A percentile compares a stretch with the other conserved stretches of the same genome.
phyloP scores from a whole-genome alignment of 2,797 vertebrate genomes.

The Falco cherrug region DNA sequence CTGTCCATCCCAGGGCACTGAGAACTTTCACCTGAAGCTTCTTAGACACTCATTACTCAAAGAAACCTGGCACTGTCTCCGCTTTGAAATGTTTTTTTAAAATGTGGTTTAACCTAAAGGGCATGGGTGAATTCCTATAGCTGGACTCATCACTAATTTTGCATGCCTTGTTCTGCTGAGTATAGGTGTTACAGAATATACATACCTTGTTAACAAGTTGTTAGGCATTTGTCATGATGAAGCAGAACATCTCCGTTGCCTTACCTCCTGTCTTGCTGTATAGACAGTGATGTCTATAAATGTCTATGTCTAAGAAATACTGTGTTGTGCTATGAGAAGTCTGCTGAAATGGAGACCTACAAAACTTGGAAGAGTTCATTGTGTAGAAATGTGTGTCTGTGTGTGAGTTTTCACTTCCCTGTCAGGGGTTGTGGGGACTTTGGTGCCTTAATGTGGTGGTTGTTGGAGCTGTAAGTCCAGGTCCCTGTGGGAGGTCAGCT shows the following conservation, averaged over 20 bases:
- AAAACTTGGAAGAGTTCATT: neutral
- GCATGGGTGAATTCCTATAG: neutral
- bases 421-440: neutral
- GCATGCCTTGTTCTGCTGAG: neutral
- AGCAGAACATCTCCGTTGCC: neutral
- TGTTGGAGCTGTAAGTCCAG: neutral
- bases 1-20: neutral
- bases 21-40: neutral
- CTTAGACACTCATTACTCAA: neutral
- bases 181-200: neutral
- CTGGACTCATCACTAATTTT: neutral
- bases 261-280: neutral
- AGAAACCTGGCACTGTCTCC: neutral
- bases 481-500: neutral
- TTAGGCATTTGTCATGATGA: neutral
- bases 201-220: neutral
- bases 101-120: neutral
- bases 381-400: neutral
- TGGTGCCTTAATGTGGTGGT: neutral
- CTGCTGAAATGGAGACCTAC: neutral
- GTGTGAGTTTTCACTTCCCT: neutral
- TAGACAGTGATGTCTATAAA: fast-evolving
- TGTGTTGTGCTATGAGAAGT: fast-evolving
- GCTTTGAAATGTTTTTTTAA: neutral
- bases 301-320: too few relatives aligned